Evolutionary conservation across 2,888 invertebrate genomes (phyloP).

Genomic region (Cheilosia pagana): DNA sequence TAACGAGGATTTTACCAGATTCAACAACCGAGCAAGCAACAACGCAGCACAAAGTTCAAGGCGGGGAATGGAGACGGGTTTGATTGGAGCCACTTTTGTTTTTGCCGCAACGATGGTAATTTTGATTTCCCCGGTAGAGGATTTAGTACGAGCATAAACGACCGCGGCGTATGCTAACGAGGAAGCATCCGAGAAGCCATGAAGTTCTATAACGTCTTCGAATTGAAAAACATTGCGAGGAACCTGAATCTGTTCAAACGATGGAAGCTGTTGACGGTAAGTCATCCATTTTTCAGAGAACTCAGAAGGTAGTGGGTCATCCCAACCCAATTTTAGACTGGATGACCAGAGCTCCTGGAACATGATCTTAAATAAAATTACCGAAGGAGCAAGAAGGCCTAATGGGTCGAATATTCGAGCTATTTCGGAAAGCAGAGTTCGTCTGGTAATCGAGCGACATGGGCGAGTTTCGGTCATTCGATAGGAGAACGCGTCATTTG

Average conservation of each 20-base stretch:
- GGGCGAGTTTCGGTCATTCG: background rate
- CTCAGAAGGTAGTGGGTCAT: background rate
- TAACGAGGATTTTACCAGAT: slow-evolving; percentile 21
- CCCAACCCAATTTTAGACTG: background rate
- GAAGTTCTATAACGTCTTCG: background rate
- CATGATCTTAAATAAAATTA: slow-evolving; percentile 13
- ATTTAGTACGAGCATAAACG: slow-evolving; percentile 26
- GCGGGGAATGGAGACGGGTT: no score
- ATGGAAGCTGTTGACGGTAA: background rate
- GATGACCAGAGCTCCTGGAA: slow-evolving; percentile 27
- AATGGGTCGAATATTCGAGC: slow-evolving; percentile 20
- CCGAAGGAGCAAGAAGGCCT: slow-evolving; percentile 21
- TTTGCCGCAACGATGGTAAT: no score
- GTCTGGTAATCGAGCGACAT: background rate
- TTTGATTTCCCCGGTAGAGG: no score
- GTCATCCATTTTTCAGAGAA: background rate
- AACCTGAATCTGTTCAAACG: slow-evolving; percentile 7
- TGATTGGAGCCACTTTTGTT: background rate
- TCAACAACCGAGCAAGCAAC: slow-evolving; percentile 36
- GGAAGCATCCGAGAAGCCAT: slow-evolving; percentile 17
- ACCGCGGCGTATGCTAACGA: slow-evolving; percentile 43
- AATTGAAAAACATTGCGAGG: slow-evolving; percentile 9
- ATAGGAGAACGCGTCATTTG: background rate
- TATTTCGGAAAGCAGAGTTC: slow-evolving; percentile 8
- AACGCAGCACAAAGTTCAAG: no score